Evolutionary conservation across 2,888 invertebrate species (phyloP).

Genomic region (Amphipyra tragopoginis): DNA sequence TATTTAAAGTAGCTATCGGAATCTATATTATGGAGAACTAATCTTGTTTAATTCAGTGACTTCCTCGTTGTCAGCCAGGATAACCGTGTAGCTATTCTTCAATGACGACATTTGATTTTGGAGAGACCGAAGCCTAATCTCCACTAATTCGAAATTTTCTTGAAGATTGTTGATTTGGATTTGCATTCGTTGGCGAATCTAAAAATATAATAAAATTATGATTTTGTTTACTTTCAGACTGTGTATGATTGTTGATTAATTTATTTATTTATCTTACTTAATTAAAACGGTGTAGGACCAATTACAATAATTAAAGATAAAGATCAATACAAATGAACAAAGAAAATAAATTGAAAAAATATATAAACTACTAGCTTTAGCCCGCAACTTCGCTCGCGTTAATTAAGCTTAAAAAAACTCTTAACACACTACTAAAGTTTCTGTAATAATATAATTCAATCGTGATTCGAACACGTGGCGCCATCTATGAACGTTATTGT

Average conservation of each 20-base stretch:
- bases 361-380: too few relatives aligned
- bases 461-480: too few relatives aligned
- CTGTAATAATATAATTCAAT: too few relatives aligned
- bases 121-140: conserved; percentile 90
- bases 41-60: conserved; percentile 51
- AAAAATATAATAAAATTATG: conserved; percentile 36
- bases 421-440: too few relatives aligned
- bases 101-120: conserved; percentile 91
- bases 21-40: conserved; percentile 19
- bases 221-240: not conserved
- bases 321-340: too few relatives aligned
- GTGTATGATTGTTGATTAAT: not conserved
- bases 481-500: too few relatives aligned
- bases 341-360: too few relatives aligned
- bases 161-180: conserved; percentile 91
- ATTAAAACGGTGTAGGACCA: too few relatives aligned
- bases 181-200: conserved; percentile 93
- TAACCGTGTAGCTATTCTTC: conserved; percentile 82
- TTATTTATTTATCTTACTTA: too few relatives aligned
- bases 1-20: conserved; percentile 5
- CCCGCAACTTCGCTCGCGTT: too few relatives aligned
- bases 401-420: too few relatives aligned
- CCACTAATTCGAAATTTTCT: conserved; percentile 92
- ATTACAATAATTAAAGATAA: too few relatives aligned
- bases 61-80: conserved; percentile 73